phyloP scores from a whole-genome alignment of 2,888 invertebrate species.

The Anthrax anthrax region DNA sequence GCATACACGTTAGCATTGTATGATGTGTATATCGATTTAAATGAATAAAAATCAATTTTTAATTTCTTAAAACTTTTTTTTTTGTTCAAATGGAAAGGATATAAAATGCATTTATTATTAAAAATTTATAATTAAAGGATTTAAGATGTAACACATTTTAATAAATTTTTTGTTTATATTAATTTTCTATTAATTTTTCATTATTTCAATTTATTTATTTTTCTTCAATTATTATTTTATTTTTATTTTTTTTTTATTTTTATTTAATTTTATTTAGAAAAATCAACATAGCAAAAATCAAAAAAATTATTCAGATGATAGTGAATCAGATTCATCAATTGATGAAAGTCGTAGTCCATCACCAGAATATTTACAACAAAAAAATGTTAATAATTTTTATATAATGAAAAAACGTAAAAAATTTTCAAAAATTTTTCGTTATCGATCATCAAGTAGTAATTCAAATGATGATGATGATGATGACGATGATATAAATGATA shows the following conservation, averaged over 20 bases:
- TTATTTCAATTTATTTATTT: not conserved
- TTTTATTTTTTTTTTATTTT: not conserved
- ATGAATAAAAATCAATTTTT: too few species aligned
- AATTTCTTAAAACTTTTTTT: too few species aligned
- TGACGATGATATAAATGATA: constrained; percentile 20
- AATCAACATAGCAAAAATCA: not conserved
- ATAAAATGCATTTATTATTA: too few species aligned
- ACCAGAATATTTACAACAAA: constrained; percentile 14
- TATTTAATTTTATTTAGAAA: not conserved
- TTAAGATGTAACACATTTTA: too few species aligned
- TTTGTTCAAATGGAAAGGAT: too few species aligned
- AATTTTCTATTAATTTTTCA: not conserved
- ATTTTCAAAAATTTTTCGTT: constrained; percentile 15
- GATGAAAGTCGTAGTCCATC: constrained; percentile 27
- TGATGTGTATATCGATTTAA: too few species aligned
- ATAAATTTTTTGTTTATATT: too few species aligned
- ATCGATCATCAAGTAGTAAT: constrained; percentile 23
- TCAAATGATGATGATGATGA: constrained; percentile 26
- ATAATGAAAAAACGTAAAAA: constrained; percentile 16
- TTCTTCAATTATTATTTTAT: not conserved
- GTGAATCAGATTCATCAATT: constrained; percentile 27
- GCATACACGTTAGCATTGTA: too few species aligned
- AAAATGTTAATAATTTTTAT: constrained; percentile 13
- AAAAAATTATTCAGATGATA: constrained; percentile 15
- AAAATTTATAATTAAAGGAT: too few species aligned